These are phyloP conservation scores for Drosophila melanocephala DNA, from an alignment of 2,888 invertebrate genomes.

Conservation along the genomic window DNA sequence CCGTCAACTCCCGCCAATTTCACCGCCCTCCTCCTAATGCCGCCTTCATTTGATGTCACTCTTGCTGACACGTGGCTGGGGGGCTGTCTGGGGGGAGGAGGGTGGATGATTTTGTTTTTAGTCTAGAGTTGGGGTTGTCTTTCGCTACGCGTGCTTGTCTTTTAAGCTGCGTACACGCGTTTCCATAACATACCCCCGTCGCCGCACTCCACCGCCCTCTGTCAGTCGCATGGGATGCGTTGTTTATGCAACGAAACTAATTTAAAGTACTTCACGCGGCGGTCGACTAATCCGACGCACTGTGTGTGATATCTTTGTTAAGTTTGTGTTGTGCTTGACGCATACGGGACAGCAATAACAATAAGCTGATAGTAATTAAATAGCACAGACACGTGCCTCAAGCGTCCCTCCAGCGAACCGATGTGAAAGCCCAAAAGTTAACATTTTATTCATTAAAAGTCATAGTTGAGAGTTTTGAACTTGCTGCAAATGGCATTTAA, in stretches of 20 bases:
- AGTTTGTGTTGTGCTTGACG: conserved; percentile 60
- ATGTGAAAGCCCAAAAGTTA: conserved; percentile 8
- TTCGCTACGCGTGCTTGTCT: conserved; percentile 30
- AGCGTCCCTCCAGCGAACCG: background rate
- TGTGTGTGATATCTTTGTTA: conserved; percentile 73
- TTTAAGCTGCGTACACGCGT: conserved; percentile 29
- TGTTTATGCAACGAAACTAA: conserved; percentile 80
- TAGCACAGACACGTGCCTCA: conserved; percentile 62
- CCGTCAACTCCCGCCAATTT: background rate
- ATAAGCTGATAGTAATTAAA: conserved; percentile 76
- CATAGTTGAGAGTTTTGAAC: background rate
- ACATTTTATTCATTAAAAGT: background rate
- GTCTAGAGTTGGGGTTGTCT: conserved; percentile 34
- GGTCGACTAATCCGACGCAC: conserved; percentile 68
- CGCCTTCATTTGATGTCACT: conserved; percentile 38
- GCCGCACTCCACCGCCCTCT: background rate
- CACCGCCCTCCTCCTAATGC: background rate
- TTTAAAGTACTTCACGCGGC: conserved; percentile 79
- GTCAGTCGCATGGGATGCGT: conserved; percentile 20
- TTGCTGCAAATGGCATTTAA: background rate
- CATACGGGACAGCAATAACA: conserved; percentile 67
- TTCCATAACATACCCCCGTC: background rate
- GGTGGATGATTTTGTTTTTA: conserved; percentile 24
- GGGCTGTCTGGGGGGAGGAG: background rate
- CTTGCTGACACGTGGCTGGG: conserved; percentile 42